Base-by-base conservation (phyloP, 2,797 vertebrate species). In the Siniperca scherzeri region DNA sequence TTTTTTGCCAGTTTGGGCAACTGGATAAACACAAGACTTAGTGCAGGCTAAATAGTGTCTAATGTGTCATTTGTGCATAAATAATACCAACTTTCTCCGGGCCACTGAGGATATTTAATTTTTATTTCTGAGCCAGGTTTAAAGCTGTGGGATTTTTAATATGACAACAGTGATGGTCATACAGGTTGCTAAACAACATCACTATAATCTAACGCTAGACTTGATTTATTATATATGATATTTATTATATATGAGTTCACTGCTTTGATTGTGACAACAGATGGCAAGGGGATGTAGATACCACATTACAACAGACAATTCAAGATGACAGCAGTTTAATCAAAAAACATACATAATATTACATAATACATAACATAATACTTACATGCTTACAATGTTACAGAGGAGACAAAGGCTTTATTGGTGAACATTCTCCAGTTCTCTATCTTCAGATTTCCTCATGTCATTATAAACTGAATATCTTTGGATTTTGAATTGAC, bases 201-300 rank as follows among this genome's bases (percentile, higher is more conserved):
- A 48, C n/a, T 30, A 27, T 56, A 74, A 65, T 78, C 72, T 64
- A 62, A 81, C 27, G 69, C 30, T 14, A 48, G 71, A 77, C 48
- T 38, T 67, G 30, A 30, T 30, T 30, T 30, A 30, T 30, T 27
- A 27, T 27, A 27, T 2, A 27, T 27, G 27, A 27, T 27, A 27
- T 27, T 27, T 27, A 27, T 27, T 30, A 30, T 30, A 30, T 30
- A 30, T 30, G 30, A 30, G 30, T 30, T 30, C 30, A 30, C 59
- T 40, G 73, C 30, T 33, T 25, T 50, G 52, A 77, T 50, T 71
- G 80, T 76, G 81, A 89, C 53, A 88, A 52, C 87, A 91, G 87
- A 88, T 91, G 86, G 84, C 33, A 30, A 36, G 22, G 11, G 56
- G 65, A 81, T 59, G 62, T 36, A 19, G 40, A 30, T 30, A 30